Evolutionary conservation across 2,113 vertebrate genomes (phyloP).

Genomic region (Upupa epops): DNA sequence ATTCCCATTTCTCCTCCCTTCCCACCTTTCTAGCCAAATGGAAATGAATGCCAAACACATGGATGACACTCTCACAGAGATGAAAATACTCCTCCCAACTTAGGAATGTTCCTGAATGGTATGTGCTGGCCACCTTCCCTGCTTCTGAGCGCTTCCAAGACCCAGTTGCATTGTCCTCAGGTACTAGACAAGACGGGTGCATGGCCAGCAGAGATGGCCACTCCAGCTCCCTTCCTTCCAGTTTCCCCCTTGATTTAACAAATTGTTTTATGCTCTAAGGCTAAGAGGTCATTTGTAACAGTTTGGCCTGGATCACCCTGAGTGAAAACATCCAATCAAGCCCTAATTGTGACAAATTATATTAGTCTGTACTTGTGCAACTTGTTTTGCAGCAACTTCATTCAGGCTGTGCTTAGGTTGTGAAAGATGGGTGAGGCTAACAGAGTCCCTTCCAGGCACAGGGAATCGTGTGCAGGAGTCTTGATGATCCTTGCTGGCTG

Average conservation of each 20-base stretch:
- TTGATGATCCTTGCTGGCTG: not conserved
- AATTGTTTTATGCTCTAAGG: not conserved
- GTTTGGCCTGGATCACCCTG: not conserved
- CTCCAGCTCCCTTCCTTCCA: not conserved
- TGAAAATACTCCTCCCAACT: not conserved
- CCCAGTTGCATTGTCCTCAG: rapidly evolving
- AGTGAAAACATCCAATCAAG: slow-evolving; percentile 56
- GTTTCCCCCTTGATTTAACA: not conserved
- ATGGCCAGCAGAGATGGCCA: rapidly evolving
- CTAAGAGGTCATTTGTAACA: slow-evolving; percentile 33
- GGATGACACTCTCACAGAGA: not conserved
- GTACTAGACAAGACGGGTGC: not conserved
- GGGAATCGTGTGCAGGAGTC: not conserved
- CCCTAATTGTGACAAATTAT: slow-evolving; percentile 62
- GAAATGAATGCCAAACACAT: rapidly evolving
- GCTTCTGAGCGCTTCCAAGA: not conserved
- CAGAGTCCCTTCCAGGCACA: rapidly evolving
- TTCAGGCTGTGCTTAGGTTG: not conserved
- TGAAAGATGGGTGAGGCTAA: not conserved
- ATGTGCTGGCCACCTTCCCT: not conserved
- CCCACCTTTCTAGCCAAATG: not conserved
- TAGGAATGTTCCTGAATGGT: not conserved
- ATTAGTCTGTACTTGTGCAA: slow-evolving; percentile 35
- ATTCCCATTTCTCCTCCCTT: not conserved
- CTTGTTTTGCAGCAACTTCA: not conserved